phyloP scores from a whole-genome alignment of 1,140 invertebrate species.

The Papilio glaucus region DNA sequence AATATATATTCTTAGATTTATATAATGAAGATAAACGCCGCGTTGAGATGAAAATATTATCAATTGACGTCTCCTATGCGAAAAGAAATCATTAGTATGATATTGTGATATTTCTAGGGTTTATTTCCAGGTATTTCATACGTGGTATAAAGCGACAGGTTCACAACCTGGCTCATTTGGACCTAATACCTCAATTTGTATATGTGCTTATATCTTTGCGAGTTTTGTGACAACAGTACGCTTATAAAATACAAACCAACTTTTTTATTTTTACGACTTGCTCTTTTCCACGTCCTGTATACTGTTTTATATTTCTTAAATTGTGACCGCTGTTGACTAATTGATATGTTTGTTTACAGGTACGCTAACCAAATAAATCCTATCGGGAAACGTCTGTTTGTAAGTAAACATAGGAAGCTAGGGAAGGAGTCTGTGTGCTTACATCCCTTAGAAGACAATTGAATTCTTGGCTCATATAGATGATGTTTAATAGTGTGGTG shows the following conservation, averaged over 20 bases:
- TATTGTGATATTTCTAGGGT: too few species aligned
- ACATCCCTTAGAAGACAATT: neutral
- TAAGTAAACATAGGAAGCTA: constrained; percentile 8
- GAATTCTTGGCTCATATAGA: neutral
- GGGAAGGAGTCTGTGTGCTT: neutral
- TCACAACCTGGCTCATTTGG: too few species aligned
- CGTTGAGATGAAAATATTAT: neutral
- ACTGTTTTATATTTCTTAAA: neutral
- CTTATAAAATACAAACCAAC: too few species aligned
- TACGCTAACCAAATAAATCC: neutral
- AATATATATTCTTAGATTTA: neutral
- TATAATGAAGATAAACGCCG: neutral
- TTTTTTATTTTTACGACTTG: too few species aligned
- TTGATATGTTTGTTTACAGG: neutral
- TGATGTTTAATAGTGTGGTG: neutral
- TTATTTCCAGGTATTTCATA: too few species aligned
- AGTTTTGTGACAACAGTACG: too few species aligned
- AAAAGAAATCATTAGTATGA: too few species aligned
- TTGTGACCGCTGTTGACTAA: neutral
- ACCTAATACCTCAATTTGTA: too few species aligned
- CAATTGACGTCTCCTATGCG: neutral
- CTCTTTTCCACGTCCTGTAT: too few species aligned
- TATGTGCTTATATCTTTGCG: too few species aligned
- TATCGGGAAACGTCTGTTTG: neutral
- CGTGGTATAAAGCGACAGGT: too few species aligned